Evolutionary conservation across 2,888 invertebrate species (phyloP), one percentile per base, ranked within the genome.

Genomic region (Ectemnius continuus): DNA sequence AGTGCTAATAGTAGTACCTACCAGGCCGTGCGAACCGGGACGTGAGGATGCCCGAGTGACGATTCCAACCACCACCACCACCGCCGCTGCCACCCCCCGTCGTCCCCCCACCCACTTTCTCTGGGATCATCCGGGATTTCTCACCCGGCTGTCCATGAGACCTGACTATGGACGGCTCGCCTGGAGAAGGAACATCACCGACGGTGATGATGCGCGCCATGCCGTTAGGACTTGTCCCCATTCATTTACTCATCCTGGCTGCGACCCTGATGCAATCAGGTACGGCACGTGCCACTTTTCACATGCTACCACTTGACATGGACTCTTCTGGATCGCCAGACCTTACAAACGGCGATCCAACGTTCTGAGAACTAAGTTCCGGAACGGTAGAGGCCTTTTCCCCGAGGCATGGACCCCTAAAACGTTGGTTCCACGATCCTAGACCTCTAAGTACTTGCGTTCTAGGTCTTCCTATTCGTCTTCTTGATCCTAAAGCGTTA

Each of bases 231-330:
- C 63, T 69, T n/a, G 65, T 77, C 57, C 47, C 79, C 64, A 62
- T 73, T 59, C 72, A 72, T 48, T 63, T 79, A 45, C 46, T 77
- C 61, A 63, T 77, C n/a, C 18, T 82, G 20, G 67, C 67, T 45
- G 57, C 71, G 67, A 48, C 82, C 64, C 23, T 76, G 36, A 28
- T 81, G n/a, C 77, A 75, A 23, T 77, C 82, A 79, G 82, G 82
- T 82, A 76, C 28, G 67, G 52, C 52, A 52, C 52, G 52, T 52
- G 52, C 52, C 52, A 28, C 63, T 52, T 52, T 14, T 52, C 52
- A 52, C n/a, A 16, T 52, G 14, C 52, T 14, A 11, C 36, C 36
- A 36, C 36, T 36, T 36, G 36, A 36, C 36, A 36, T 36, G 8
- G 36, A 36, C 36, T 36, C 36, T 36, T 36, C 36, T 36, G 8